A percentile compares a stretch with the other conserved stretches of the same genome.
These are phyloP conservation scores for Diachasma alloeum DNA, from an alignment of 1,140 invertebrate genomes.

Conservation along the genomic window DNA sequence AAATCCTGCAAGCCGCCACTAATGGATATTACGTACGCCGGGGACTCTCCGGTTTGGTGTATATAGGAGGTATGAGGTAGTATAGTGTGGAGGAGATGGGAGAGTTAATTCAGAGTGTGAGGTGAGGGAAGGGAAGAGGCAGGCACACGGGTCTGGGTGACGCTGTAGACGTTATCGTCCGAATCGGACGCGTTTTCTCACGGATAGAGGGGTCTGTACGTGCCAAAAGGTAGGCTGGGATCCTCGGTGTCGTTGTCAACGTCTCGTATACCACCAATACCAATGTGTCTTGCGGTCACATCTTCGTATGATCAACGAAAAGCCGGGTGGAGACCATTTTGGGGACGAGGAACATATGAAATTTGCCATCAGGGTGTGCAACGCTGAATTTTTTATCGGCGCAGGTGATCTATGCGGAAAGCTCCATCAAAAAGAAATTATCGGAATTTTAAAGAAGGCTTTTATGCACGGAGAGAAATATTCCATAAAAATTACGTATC, in stretches of 20 bases:
- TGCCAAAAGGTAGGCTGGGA: neutral
- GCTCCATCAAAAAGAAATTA: too few species aligned
- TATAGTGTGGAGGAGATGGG: neutral
- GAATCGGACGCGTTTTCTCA: constrained; percentile 19
- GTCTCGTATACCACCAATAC: neutral
- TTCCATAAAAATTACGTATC: too few species aligned
- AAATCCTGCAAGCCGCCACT: constrained; percentile 29
- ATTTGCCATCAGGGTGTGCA: too few species aligned
- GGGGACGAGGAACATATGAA: neutral
- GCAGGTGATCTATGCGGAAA: too few species aligned
- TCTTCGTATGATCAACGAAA: neutral
- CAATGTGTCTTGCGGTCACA: neutral
- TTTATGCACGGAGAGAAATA: too few species aligned
- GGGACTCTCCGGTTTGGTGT: constrained; percentile 17
- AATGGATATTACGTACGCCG: constrained; percentile 32
- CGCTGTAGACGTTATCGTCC: constrained; percentile 4
- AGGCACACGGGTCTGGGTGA: neutral
- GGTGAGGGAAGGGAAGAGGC: neutral
- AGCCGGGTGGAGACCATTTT: neutral
- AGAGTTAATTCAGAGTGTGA: constrained; percentile 6
- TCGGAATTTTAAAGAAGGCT: too few species aligned
- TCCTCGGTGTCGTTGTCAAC: neutral
- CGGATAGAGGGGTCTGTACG: neutral
- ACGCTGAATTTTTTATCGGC: too few species aligned
- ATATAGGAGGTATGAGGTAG: neutral